Evolutionary conservation across 2,797 vertebrate genomes (phyloP), one percentile per base, ranked within the genome.

Genomic region (Aselliscus stoliczkanus): DNA sequence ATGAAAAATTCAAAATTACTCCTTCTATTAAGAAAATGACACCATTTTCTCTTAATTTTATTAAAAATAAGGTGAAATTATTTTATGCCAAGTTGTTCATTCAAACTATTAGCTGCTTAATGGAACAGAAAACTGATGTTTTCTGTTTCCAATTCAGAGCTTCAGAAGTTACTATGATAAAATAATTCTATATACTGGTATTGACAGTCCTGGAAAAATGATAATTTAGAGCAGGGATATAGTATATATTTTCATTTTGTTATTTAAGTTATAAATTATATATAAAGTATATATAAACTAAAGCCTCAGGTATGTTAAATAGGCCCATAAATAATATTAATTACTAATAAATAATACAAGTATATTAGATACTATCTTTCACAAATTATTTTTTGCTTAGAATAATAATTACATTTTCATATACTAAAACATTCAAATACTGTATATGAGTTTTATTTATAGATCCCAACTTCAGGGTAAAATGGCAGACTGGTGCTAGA

Each of bases 41-140:
- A 42, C 15, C 27, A 44, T 70, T 93, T 70, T 37, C 31, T 82
- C 23, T 93, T 64, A 20, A 69, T 37, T 92, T 95, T 64, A 85
- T 85, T 69, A 65, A 83, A 86, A 89, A 76, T 34, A 11, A 83
- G 34, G 29, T 83, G n/a, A 85, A 88, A 70, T 87, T 80, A 83
- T 81, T 88, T 94, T 67, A 29, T 81, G 34, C 65, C 58, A 64
- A 81, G 83, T n/a, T 88, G 54, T 75, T 64, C 79, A 56, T 39
- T 90, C n/a, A 37, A 95, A 87, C 42, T 60, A 37, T 75, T 81
- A 93, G 37, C 47, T 96, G 17, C 37, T 62, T 82, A 84, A 60
- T 77, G 67, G 42, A 79, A 83, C 8, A 92, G 39, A 95, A 96
- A 95, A 86, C 0, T 42, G 18, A 88, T 64, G 4, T 86, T n/a